Evolutionary conservation across 2,797 vertebrate species (phyloP), one percentile per base, ranked within the genome.

Genomic region (Xiphorhynchus erythropygius): DNA sequence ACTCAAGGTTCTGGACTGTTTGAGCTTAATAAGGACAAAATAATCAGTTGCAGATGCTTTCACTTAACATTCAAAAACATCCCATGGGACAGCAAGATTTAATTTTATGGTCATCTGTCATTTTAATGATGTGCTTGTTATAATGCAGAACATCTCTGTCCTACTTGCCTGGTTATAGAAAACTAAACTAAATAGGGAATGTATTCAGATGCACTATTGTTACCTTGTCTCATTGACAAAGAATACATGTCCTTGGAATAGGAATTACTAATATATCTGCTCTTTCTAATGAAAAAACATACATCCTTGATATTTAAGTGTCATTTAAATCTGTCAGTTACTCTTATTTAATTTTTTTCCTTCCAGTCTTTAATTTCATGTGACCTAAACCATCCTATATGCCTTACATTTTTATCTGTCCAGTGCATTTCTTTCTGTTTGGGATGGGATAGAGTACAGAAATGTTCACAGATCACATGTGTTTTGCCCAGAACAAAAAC

Each of bases 21-120:
- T 87, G 74, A 93, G 77, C 89, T 93, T 69, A 95, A 93, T 95
- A 97, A 93, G 83, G 76, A 93, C 27, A 79, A 96, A 95, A 37
- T 81, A 94, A 95, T 78, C 93, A 92, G 64, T 14, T 94, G 85
- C 95, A 85, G 91, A 93, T 96, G 92, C 87, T 95, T 95, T 97
- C 55, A 80, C 71, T 94, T 42, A 94, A 49, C 60, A 90, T 94
- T 90, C 87, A 88, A 87, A 91, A 97, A 94, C 52, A 79, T 76
- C 90, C 78, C 87, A 44, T 50, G 44, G 67, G 81, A 91, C 46
- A 87, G 70, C 18, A 64, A 93, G 69, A 97, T 96, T 95, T 85
- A 85, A 94, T 96, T 96, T 83, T 93, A 73, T 94, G 94, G 50
- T 95, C 90, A 96, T 94, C 93, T 96, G 91, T 91, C 87, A 91